Base-by-base conservation (phyloP, 2,888 invertebrate genomes). In the Dolichomitus sp. region DNA sequence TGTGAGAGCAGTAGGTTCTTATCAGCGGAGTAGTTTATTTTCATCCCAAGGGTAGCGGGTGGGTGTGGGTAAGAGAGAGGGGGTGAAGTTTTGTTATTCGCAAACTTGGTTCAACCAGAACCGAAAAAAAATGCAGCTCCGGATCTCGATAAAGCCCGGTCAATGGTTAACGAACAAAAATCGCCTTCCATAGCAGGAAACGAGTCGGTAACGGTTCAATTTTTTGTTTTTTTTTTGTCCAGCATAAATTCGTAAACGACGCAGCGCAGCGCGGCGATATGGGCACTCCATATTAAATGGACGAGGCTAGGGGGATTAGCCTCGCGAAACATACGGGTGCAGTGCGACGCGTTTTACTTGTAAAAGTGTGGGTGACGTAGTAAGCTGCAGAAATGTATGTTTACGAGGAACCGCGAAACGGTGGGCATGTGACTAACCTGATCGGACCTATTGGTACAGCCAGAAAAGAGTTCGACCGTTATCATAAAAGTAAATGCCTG, bases 161-260 rank as follows among this genome's bases (percentile, higher is more conserved):
- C 91, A 90, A 91, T 90, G 87, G 90, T 88, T 90, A 91, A 91
- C 91, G 89, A 89, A 91, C 89, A 91, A 91, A 90, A 91, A 91
- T 91, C 84, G 85, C 81, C 80, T 80, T 81, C 81, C 63, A 81
- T 77, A 88, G 88, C 86, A 86, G 86, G 85, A 54, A 72, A 54
- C 81, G 84, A 75, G 80, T 61, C 68, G 52, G 80, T 72, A 74
- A 86, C 87, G 85, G 87, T 88, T 88, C 89, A 87, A 87, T 61
- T 66, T 72, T 72, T 70, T 74, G 78, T 81, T 70, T 83, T 72
- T 70, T 78, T 80, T 81, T 70, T 83, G 80, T 81, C 84, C 88
- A 87, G 87, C 87, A 89, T 90, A 91, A 91, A 91, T 91, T 91
- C 91, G 90, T 90, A 90, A 91, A 91, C 89, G 91, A 87, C 88